A percentile compares a stretch with the other conserved stretches of the same genome.
phyloP scores from a whole-genome alignment of 2,888 invertebrate species.

The Hydraecia micacea region DNA sequence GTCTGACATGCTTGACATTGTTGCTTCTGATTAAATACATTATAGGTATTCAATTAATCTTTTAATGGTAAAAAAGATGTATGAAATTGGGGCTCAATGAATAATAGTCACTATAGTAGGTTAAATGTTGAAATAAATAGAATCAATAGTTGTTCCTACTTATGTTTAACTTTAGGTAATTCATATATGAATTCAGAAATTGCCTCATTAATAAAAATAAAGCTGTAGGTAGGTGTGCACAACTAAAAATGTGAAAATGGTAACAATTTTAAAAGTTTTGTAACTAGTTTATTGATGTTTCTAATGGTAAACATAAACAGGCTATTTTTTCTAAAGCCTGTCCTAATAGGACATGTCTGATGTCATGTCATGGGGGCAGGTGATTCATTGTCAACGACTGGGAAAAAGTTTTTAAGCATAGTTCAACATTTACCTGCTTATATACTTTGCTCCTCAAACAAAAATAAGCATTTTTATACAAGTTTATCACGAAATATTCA shows the following conservation, averaged over 20 bases:
- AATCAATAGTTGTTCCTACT: not conserved
- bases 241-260: not conserved
- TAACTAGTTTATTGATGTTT: not conserved
- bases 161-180: not conserved
- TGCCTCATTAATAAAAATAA: not conserved
- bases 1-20: conserved; percentile 93
- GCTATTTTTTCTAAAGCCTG: conserved; percentile 13
- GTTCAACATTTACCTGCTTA: conserved; percentile 53
- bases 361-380: conserved; percentile 69
- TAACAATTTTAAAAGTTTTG: not conserved
- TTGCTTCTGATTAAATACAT: conserved; percentile 49
- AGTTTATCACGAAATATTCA: conserved; percentile 65
- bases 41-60: not conserved
- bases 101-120: not conserved
- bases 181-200: not conserved
- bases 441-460: conserved; percentile 55
- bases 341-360: conserved; percentile 67
- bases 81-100: not conserved
- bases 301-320: not conserved
- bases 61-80: conserved; percentile 2
- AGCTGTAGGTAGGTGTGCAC: not conserved
- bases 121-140: not conserved
- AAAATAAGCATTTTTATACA: conserved; percentile 69
- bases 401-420: conserved; percentile 4
- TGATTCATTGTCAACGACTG: conserved; percentile 61